A percentile compares a stretch with the other conserved stretches of the same genome.
Conservation (phyloP, 2,113 vertebrate species). For the Osmerus mordax region DNA sequence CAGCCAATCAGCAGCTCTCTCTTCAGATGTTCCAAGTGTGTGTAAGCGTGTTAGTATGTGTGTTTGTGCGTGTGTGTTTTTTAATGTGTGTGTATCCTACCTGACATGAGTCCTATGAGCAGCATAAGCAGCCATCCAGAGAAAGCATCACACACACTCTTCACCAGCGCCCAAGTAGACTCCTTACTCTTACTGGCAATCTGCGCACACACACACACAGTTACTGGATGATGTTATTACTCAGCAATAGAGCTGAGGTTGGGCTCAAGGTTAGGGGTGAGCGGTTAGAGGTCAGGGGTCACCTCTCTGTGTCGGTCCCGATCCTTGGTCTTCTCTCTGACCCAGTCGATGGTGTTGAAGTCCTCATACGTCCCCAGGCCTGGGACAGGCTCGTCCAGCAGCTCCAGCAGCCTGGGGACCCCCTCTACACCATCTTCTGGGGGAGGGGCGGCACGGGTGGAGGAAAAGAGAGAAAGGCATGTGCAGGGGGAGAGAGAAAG, state of each 20-base stretch:
- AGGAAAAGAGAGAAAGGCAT: not conserved
- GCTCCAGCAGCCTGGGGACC: conserved; percentile 78
- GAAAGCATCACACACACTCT: conserved; percentile 90
- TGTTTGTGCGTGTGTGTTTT: too few relatives aligned
- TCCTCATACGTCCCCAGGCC: conserved; percentile 93
- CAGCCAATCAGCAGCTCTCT: not conserved
- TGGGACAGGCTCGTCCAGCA: conserved; percentile 83
- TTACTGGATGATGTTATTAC: not conserved
- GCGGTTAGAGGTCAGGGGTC: not conserved
- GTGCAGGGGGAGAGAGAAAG: not conserved
- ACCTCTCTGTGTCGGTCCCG: conserved; percentile 92
- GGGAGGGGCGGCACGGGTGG: not conserved
- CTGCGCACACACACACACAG: conserved; percentile 55
- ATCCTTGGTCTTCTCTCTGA: conserved; percentile 93
- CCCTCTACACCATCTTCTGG: conserved; percentile 56
- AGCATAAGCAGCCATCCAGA: conserved; percentile 97
- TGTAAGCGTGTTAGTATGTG: not conserved
- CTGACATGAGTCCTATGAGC: conserved; percentile 89
- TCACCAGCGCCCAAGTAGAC: conserved; percentile 84
- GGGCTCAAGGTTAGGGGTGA: too few relatives aligned
- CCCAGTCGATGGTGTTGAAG: conserved; percentile 98
- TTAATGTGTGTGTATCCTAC: conserved; percentile 54
- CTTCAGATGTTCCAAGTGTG: not conserved
- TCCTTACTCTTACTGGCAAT: conserved; percentile 90
- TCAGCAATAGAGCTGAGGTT: too few relatives aligned